Evolutionary conservation across 1,140 invertebrate species (phyloP), one percentile per base, ranked within the genome.

Genomic region (Paracyclopina nana): DNA sequence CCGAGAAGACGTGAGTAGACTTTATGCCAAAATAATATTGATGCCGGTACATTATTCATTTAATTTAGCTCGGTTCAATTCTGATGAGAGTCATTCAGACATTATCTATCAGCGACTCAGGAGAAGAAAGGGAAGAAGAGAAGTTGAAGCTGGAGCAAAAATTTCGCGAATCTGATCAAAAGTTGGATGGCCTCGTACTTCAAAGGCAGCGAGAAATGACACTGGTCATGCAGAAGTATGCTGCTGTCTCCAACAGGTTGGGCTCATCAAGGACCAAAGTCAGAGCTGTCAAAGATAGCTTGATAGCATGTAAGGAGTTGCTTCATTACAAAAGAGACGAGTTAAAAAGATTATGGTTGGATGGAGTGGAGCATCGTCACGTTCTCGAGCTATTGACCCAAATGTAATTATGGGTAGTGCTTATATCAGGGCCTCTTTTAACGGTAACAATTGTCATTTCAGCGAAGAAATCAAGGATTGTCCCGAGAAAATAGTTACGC

Each of bases 251-350:
- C 25, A 70, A 74, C 49, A 72, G 76, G 56, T 73, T 91, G 6
- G 75, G 75, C 40, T 73, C 73, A 30, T 85, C 88, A 50, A 72
- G 86, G 40, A 77, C 81, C 57, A 80, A 80, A 58, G 80, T 86
- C 48, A 72, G 76, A 54, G 75, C 75, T 4, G 84, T 92, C 0
- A 86, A 85, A 61, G 84, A 87, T 53, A 83, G 88, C 60, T 69
- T 97, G 6, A 74, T 77, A 43, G 83, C 82, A 4, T 95, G 88
- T 63, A 88, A 92, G 62, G 79, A 78, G 18, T 65, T 96, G 25
- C 64, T 98, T 34, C 77, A 87, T 53, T 88, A 88, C 65, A 76
- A 85, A 54, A 71, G 88, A 42, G 88, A 94, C 59, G 91, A 97
- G 64, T 67, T 98, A 34, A 77, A 86, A 57, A 81, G 88, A 58